Percentiles rank a stretch among this genome's conserved stretches.
These are phyloP conservation scores for Stercorarius parasiticus DNA, from an alignment of 2,113 vertebrate species.

Conservation along the genomic window DNA sequence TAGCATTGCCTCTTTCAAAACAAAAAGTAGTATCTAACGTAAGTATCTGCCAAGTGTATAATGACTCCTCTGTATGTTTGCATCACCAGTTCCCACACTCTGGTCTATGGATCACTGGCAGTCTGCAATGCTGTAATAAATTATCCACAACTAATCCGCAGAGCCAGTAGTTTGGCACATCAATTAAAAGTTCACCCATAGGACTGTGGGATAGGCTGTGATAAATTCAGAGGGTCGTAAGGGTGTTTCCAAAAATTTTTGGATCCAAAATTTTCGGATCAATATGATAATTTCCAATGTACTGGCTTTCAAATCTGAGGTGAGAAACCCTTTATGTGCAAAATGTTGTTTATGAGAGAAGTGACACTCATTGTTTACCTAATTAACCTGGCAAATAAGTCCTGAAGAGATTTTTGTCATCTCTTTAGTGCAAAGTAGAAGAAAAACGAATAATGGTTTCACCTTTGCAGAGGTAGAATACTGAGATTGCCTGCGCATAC, in stretches of 20 bases:
- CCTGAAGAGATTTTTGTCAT: background rate
- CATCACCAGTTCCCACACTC: background rate
- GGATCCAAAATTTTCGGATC: accelerated
- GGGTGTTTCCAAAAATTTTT: background rate
- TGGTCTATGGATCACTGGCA: background rate
- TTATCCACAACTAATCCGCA: background rate
- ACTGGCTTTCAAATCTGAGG: background rate
- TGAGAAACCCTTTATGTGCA: background rate
- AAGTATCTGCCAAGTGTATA: background rate
- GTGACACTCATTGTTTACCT: background rate
- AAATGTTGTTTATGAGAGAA: background rate
- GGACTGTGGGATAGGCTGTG: background rate
- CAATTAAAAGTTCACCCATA: background rate
- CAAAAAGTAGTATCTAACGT: background rate
- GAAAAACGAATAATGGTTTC: background rate
- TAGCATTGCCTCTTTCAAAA: background rate
- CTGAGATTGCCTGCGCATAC: background rate
- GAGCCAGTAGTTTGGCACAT: background rate
- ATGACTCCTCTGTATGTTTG: background rate
- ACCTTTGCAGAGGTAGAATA: accelerated
- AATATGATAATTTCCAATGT: background rate
- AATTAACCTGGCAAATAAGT: background rate
- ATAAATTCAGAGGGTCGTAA: background rate
- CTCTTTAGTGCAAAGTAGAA: background rate
- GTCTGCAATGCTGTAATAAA: background rate